Percentiles rank a stretch among this genome's conserved stretches.
These are phyloP conservation scores for Cottoperca gobio DNA, from an alignment of 2,797 vertebrate genomes.

Conservation along the genomic window DNA sequence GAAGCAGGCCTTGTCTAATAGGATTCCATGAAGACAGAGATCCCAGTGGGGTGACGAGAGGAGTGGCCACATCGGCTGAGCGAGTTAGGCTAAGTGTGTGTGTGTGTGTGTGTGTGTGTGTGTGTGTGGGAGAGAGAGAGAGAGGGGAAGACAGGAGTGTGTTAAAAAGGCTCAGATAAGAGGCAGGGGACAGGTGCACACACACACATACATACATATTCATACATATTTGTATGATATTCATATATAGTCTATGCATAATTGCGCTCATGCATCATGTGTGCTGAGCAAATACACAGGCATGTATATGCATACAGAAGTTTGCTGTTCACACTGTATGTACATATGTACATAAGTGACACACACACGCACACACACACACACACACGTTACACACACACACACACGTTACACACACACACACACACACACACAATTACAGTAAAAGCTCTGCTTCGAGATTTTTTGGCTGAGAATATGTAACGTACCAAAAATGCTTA, in stretches of 20 bases:
- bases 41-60: conserved; percentile 40
- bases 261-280: neutral
- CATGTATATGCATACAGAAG: conserved; percentile 17
- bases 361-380: neutral
- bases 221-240: conserved; percentile 14
- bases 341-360: neutral
- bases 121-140: neutral
- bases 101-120: too few relatives aligned
- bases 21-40: conserved; percentile 55
- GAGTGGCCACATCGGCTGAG: conserved; percentile 19
- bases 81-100: neutral
- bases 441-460: too few relatives aligned
- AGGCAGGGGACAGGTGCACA: neutral
- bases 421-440: neutral
- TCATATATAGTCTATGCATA: neutral
- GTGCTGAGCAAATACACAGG: conserved; percentile 1
- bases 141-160: neutral
- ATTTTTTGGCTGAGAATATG: too few relatives aligned
- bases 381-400: neutral
- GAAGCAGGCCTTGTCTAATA: conserved; percentile 61
- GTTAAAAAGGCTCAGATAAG: conserved; percentile 10
- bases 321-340: neutral
- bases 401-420: conserved; percentile 3
- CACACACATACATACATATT: conserved; percentile 1
- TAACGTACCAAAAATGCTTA: too few relatives aligned